Percentiles rank a stretch among this genome's conserved stretches.
These are phyloP conservation scores for Montipora foliosa DNA, from an alignment of 64 coral and sea anemone species.

Conservation along the genomic window DNA sequence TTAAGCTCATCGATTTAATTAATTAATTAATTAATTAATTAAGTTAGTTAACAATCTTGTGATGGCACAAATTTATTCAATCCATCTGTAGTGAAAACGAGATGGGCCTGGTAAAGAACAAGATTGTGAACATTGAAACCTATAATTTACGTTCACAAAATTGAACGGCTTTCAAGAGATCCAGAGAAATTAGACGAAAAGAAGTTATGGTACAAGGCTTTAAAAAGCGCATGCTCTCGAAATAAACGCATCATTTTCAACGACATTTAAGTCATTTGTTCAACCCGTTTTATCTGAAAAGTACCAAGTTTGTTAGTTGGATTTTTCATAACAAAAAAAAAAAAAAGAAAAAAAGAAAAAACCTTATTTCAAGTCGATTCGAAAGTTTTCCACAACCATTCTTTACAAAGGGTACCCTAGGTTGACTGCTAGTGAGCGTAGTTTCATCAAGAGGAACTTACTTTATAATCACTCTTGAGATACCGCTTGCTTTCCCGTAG, in stretches of 20 bases:
- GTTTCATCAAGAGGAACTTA: neutral
- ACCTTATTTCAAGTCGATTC: neutral
- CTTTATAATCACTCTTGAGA: conserved; percentile 5
- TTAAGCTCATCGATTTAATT: too few relatives aligned
- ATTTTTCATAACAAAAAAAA: neutral
- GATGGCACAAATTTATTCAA: too few relatives aligned
- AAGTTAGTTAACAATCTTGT: too few relatives aligned
- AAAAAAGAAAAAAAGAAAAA: neutral
- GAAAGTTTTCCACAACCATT: neutral
- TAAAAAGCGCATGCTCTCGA: neutral
- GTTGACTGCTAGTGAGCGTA: neutral
- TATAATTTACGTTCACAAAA: too few relatives aligned
- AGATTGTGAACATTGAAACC: too few relatives aligned
- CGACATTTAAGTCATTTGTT: neutral
- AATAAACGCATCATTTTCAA: neutral
- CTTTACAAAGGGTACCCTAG: neutral
- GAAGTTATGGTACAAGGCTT: neutral
- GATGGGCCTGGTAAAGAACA: too few relatives aligned
- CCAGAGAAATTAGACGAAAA: too few relatives aligned
- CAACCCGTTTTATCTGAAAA: conserved; percentile 1
- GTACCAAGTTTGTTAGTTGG: neutral
- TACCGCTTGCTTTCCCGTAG: conserved; percentile 7
- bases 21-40: too few relatives aligned
- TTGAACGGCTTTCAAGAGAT: too few relatives aligned
- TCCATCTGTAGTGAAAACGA: too few relatives aligned